These are phyloP conservation scores for Ormia ochracea DNA, from an alignment of 2,888 invertebrate species.

Conservation along the genomic window DNA sequence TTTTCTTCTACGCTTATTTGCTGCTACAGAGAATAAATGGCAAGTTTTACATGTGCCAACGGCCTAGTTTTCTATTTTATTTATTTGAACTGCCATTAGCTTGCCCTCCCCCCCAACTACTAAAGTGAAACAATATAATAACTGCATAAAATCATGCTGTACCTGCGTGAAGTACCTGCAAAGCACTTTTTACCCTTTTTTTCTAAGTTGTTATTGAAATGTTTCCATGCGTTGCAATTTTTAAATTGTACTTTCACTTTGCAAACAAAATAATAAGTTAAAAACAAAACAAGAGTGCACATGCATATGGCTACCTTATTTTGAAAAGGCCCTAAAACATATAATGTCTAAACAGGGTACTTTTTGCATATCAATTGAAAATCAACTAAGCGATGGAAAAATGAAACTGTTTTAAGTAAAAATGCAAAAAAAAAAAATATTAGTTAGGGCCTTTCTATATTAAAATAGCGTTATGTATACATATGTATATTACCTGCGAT, in stretches of 20 bases:
- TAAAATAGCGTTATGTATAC: too few species aligned
- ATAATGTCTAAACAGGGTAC: too few species aligned
- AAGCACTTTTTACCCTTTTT: not conserved
- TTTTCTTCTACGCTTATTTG: not conserved
- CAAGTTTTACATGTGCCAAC: constrained; percentile 26
- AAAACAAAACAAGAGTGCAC: too few species aligned
- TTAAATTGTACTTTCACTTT: constrained; percentile 3
- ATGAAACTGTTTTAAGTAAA: not conserved
- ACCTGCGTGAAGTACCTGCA: not conserved
- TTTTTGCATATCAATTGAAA: too few species aligned
- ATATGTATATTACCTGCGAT: not conserved
- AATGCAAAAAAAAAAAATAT: not conserved
- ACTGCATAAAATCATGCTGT: too few species aligned
- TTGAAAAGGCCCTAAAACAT: too few species aligned
- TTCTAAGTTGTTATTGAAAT: constrained; percentile 16
- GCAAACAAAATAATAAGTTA: not conserved
- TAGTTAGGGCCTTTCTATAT: too few species aligned
- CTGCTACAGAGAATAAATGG: constrained; percentile 32
- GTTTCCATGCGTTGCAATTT: constrained; percentile 43
- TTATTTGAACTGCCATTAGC: not conserved
- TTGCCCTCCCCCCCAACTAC: not conserved
- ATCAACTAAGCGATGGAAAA: too few species aligned
- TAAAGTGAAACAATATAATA: not conserved
- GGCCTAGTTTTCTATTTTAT: constrained; percentile 14
- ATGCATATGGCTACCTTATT: too few species aligned